A percentile compares a stretch with the other conserved stretches of the same genome.
Conservation (phyloP, 1,140 invertebrate genomes). For the Zaprionus kolodkinae region DNA sequence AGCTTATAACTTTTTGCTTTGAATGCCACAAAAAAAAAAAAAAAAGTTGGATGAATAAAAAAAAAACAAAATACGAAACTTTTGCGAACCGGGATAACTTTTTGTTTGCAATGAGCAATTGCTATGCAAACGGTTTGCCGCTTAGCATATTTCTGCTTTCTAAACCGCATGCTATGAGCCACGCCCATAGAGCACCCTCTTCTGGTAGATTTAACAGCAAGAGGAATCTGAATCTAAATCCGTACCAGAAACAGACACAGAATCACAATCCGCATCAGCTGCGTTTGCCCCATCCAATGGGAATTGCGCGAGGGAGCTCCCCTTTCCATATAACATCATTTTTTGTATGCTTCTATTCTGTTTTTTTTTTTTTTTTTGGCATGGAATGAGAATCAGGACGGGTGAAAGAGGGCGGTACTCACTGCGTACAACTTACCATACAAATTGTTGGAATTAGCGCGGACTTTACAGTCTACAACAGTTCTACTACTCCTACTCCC, state of each 20-base stretch:
- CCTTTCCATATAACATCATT: slow-evolving; percentile 5
- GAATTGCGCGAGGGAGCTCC: neutral
- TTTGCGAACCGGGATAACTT: slow-evolving; percentile 29
- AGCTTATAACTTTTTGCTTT: slow-evolving; percentile 1
- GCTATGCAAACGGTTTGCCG: slow-evolving; percentile 72
- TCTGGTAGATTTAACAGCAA: slow-evolving; percentile 71
- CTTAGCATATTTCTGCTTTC: slow-evolving; percentile 79
- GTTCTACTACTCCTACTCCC: neutral
- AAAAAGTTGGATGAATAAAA: slow-evolving; percentile 37
- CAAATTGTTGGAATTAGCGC: slow-evolving; percentile 57
- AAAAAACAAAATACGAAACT: slow-evolving; percentile 31
- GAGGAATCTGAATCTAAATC: slow-evolving; percentile 18
- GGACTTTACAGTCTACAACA: slow-evolving; percentile 22
- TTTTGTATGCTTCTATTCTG: slow-evolving; percentile 1
- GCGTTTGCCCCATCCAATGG: neutral
- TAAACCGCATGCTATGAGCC: slow-evolving; percentile 59
- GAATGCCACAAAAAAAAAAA: slow-evolving; percentile 29
- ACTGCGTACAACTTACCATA: slow-evolving; percentile 47
- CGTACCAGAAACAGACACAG: slow-evolving; percentile 3
- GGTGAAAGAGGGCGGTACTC: slow-evolving; percentile 16
- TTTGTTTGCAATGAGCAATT: slow-evolving; percentile 71
- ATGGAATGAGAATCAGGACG: neutral
- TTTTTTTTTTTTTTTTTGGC: no score
- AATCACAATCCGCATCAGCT: slow-evolving; percentile 1
- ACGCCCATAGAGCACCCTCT: slow-evolving; percentile 29